phyloP scores from a whole-genome alignment of 2,797 vertebrate genomes.

The Anisognathus igniventris region DNA sequence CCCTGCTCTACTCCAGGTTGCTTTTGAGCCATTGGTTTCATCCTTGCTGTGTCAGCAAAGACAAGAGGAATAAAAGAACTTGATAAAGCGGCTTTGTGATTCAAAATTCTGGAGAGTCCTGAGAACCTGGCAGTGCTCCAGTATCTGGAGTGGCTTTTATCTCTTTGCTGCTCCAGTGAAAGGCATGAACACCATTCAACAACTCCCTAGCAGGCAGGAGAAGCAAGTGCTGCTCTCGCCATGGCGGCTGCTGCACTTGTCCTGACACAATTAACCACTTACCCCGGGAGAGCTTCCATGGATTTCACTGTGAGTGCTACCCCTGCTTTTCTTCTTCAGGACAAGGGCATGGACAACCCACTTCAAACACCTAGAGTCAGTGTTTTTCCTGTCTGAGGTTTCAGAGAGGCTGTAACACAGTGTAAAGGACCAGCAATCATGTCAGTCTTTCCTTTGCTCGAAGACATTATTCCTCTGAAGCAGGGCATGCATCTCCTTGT shows the following conservation, averaged over 20 bases:
- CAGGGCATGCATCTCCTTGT: background rate
- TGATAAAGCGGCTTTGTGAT: conserved; percentile 12
- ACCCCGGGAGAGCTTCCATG: background rate
- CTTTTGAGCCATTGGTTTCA: background rate
- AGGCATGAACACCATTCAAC: background rate
- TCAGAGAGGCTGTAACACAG: background rate
- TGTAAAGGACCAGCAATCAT: background rate
- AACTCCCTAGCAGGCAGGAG: background rate
- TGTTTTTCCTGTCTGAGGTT: background rate
- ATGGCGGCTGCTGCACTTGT: background rate
- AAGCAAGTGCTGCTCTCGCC: background rate
- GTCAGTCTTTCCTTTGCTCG: background rate
- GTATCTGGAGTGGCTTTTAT: conserved; percentile 33
- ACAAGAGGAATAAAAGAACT: background rate
- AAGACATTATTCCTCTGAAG: background rate
- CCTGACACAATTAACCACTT: conserved; percentile 42
- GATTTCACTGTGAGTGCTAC: background rate
- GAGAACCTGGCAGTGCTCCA: background rate
- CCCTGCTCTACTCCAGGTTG: background rate
- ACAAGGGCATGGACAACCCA: conserved; percentile 13
- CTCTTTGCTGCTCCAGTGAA: conserved; percentile 1
- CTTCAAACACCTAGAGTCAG: background rate
- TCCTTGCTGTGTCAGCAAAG: conserved; percentile 16
- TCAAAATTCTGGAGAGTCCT: conserved; percentile 32
- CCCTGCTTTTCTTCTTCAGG: conserved; percentile 33